These are phyloP conservation scores for Forbesichthys papilliferus DNA, from an alignment of 2,113 vertebrate species.

Conservation along the genomic window DNA sequence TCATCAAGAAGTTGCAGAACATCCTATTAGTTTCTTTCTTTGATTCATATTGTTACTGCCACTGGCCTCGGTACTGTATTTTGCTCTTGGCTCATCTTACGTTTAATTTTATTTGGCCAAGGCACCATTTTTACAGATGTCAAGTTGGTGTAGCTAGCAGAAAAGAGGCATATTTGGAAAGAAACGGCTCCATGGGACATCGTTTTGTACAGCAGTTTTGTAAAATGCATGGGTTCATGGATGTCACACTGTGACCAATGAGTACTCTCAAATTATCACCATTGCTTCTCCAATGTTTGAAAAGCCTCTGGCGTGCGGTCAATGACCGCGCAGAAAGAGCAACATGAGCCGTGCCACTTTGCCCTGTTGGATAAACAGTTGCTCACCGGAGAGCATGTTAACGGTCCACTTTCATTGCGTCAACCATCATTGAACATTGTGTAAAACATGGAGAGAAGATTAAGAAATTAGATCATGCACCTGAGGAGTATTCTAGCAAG, in stretches of 20 bases:
- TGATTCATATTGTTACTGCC: neutral
- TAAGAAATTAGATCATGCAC: too few species aligned
- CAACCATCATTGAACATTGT: too few species aligned
- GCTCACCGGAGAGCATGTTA: slow-evolving; percentile 27
- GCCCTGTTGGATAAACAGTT: slow-evolving; percentile 40
- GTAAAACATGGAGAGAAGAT: too few species aligned
- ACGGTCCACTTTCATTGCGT: slow-evolving; percentile 21
- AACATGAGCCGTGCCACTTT: slow-evolving; percentile 17
- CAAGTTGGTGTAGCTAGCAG: too few species aligned
- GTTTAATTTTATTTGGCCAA: too few species aligned
- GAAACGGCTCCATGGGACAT: slow-evolving; percentile 29
- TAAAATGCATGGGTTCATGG: slow-evolving; percentile 20
- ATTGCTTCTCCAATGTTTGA: slow-evolving; percentile 24
- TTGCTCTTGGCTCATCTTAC: neutral
- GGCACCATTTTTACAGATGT: too few species aligned
- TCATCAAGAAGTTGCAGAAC: slow-evolving; percentile 4
- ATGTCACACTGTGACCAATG: slow-evolving; percentile 2
- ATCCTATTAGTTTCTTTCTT: slow-evolving; percentile 10
- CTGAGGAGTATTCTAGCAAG: too few species aligned
- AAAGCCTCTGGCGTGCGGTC: slow-evolving; percentile 21
- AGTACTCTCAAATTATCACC: slow-evolving; percentile 23
- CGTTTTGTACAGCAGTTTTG: neutral
- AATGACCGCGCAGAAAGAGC: slow-evolving; percentile 28
- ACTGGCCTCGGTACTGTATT: neutral
- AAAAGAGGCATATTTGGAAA: slow-evolving; percentile 6